phyloP scores from a whole-genome alignment of 2,797 vertebrate species.

The Miichthys miiuy region DNA sequence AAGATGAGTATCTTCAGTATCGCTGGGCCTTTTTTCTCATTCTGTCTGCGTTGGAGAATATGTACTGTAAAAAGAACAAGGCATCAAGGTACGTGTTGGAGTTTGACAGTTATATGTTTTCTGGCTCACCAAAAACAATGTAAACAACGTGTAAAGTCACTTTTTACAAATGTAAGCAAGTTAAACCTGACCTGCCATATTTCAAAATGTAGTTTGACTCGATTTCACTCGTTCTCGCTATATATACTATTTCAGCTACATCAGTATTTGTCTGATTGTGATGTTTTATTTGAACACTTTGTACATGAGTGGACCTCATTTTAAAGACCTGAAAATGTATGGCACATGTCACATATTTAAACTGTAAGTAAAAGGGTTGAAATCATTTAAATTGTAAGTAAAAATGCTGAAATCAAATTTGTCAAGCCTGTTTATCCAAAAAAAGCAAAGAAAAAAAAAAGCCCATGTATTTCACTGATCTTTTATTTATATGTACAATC shows the following conservation, averaged over 20 bases:
- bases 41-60: background rate
- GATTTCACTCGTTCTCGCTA: background rate
- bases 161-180: background rate
- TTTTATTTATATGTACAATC: conserved; percentile 32
- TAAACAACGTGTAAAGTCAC: background rate
- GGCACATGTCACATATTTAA: conserved; percentile 48
- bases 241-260: background rate
- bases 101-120: conserved; percentile 19
- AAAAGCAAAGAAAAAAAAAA: conserved; percentile 1
- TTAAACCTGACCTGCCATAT: background rate
- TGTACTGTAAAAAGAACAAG: background rate
- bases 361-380: conserved; percentile 49
- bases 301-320: conserved; percentile 28
- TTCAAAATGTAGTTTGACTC: background rate
- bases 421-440: background rate
- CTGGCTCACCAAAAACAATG: conserved; percentile 3
- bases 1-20: conserved; percentile 4
- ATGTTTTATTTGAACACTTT: conserved; percentile 31
- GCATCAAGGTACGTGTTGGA: background rate
- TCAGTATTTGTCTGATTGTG: conserved; percentile 15
- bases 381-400: conserved; percentile 48
- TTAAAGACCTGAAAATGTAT: conserved; percentile 44
- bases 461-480: background rate
- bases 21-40: background rate
- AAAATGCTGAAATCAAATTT: conserved; percentile 36